phyloP scores from a whole-genome alignment of 1,140 invertebrate species.

The Philaenus spumarius region DNA sequence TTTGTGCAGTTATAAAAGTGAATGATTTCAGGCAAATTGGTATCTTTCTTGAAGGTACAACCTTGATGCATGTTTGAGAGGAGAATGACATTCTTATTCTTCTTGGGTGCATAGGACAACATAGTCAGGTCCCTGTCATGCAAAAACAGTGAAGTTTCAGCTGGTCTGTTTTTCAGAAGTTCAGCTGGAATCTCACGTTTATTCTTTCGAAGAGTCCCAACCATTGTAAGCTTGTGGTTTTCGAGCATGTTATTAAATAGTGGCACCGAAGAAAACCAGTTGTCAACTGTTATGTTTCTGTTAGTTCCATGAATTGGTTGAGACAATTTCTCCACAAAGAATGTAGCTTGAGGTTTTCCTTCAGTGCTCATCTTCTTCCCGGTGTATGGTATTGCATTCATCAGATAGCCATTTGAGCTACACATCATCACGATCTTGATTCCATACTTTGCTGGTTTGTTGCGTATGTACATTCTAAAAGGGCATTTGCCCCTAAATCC shows the following conservation, averaged over 20 bases:
- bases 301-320: constrained; percentile 21
- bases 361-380: constrained; percentile 29
- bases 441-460: constrained; percentile 12
- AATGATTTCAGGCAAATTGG: constrained; percentile 39
- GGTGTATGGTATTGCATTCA: constrained; percentile 36
- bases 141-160: constrained; percentile 25
- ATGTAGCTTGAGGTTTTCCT: constrained; percentile 8
- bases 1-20: constrained; percentile 41
- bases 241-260: constrained; percentile 18
- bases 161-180: constrained; percentile 15
- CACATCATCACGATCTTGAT: constrained; percentile 8
- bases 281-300: constrained; percentile 27
- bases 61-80: constrained; percentile 28
- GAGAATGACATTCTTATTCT: constrained; percentile 29
- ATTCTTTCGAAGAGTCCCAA: constrained; percentile 25
- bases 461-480: constrained; percentile 35
- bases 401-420: constrained; percentile 28
- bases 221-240: constrained; percentile 19
- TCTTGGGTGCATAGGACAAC: constrained; percentile 36
- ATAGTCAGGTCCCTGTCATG: constrained; percentile 34
- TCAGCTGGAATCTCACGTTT: constrained; percentile 19
- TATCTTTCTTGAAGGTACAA: constrained; percentile 18
- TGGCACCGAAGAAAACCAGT: constrained; percentile 25
- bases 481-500: too few relatives aligned
- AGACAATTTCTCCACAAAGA: constrained; percentile 13